Evolutionary conservation across 2,888 invertebrate genomes (phyloP), one percentile per base, ranked within the genome.

Genomic region (Megaustenia siamemsis): DNA sequence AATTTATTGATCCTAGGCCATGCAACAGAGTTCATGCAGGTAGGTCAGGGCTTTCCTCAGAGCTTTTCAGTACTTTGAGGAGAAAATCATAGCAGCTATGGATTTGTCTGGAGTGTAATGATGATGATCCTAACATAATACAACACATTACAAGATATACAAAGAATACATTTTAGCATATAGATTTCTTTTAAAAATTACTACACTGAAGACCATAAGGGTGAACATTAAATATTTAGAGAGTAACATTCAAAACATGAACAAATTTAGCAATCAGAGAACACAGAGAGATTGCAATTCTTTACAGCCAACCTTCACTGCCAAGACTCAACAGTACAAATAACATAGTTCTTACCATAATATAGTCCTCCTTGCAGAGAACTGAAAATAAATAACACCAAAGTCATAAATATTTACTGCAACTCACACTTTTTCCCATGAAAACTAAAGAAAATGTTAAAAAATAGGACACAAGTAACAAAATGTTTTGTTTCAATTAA

Each of bases 281-380:
- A 24, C 6, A 56, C 21, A 21, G 21, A 18, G 21, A 56, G 21
- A 5, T 56, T 21, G 21, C n/a, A 49, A 56, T 56, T 56, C 18
- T 56, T 21, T n/a, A 56, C 12, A 56, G 0, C 1, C 4, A 56
- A 56, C 56, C 21, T 24, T 24, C 21, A 56, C n/a, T 1, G 21
- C 8, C n/a, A 24, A 10, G n/a, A n/a, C n/a, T 1, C n/a, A 28
- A n/a, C 10, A 12, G 28, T 63, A 71, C 12, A 12, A 43, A 45
- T 40, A 38, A 43, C 12, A 8, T 8, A n/a, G 2, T 43, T n/a
- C 89, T 88, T 82, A 91, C 91, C 91, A 91, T 88, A 69, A 89
- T 81, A 71, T 90, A 83, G 6, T 85, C 85, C 66, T 83, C 85
- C 56, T 83, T 85, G 53, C 81, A 73, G 32, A 86, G 80, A 69